These are phyloP conservation scores for Eurytoma adleriae DNA, from an alignment of 2,888 invertebrate genomes.

Conservation along the genomic window DNA sequence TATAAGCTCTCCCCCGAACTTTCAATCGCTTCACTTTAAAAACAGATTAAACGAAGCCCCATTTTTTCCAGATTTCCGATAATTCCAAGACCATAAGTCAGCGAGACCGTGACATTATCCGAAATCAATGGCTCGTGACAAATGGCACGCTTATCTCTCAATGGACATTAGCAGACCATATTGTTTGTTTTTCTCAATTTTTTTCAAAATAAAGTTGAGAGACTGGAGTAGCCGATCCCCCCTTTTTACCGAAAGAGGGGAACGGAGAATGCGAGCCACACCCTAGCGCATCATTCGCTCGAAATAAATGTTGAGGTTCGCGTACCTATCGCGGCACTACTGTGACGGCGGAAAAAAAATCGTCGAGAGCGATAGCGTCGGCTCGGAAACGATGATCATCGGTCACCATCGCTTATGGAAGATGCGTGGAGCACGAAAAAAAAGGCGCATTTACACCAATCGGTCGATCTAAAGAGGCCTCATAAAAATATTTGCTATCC, in stretches of 20 bases:
- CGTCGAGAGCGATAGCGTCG: slow-evolving; percentile 21
- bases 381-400: slow-evolving; percentile 24
- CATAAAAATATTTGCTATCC: slow-evolving; percentile 50
- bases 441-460: slow-evolving; percentile 43
- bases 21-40: slow-evolving; percentile 49
- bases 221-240: background rate
- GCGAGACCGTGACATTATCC: slow-evolving; percentile 38
- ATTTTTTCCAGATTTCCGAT: slow-evolving; percentile 52
- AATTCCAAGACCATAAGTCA: slow-evolving; percentile 44
- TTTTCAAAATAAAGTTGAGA: slow-evolving; percentile 20
- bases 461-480: slow-evolving; percentile 50
- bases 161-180: slow-evolving; percentile 49
- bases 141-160: slow-evolving; percentile 54
- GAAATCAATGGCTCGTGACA: slow-evolving; percentile 57
- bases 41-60: slow-evolving; percentile 34
- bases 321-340: slow-evolving; percentile 11
- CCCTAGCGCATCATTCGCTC: slow-evolving; percentile 12
- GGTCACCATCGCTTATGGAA: slow-evolving; percentile 26
- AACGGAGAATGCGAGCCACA: slow-evolving; percentile 8
- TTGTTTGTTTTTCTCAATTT: slow-evolving; percentile 38
- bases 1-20: slow-evolving; percentile 41
- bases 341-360: slow-evolving; percentile 29
- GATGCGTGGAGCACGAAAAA: background rate
- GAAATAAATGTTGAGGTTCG: slow-evolving; percentile 19
- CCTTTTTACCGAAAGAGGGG: slow-evolving; percentile 1